Conservation (phyloP, 2,888 invertebrate species). For the Agrotis ipsilon region DNA sequence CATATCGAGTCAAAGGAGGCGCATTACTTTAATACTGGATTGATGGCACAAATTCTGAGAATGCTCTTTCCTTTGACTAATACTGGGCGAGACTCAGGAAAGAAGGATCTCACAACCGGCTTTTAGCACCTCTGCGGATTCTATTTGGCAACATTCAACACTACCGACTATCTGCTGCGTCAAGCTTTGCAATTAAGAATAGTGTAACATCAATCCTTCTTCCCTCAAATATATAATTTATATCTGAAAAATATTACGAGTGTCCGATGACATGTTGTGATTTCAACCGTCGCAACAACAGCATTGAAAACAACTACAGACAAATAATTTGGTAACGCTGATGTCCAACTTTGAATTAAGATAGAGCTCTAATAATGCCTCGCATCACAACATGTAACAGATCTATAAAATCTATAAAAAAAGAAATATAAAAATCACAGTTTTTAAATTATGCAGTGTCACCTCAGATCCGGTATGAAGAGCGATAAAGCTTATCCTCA, state of each 20-base stretch:
- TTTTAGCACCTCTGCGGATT: slow-evolving; percentile 84
- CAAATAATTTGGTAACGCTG: slow-evolving; percentile 76
- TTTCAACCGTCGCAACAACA: slow-evolving; percentile 74
- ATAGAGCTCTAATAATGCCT: slow-evolving; percentile 76
- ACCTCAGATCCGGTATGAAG: slow-evolving; percentile 88
- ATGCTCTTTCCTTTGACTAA: slow-evolving; percentile 89
- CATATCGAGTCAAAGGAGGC: slow-evolving; percentile 86
- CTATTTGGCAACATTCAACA: slow-evolving; percentile 79
- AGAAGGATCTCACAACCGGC: slow-evolving; percentile 90
- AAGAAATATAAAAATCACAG: slow-evolving; percentile 90
- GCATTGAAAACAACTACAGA: slow-evolving; percentile 73
- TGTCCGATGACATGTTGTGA: slow-evolving; percentile 86
- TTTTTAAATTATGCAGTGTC: slow-evolving; percentile 90
- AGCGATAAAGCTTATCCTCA: slow-evolving; percentile 82
- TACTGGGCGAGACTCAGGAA: slow-evolving; percentile 87
- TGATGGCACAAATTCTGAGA: slow-evolving; percentile 89
- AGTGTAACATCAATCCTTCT: slow-evolving; percentile 84
- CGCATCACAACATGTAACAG: slow-evolving; percentile 89
- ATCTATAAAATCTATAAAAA: slow-evolving; percentile 87
- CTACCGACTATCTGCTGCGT: slow-evolving; percentile 59
- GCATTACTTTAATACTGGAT: slow-evolving; percentile 89
- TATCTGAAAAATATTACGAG: slow-evolving; percentile 80
- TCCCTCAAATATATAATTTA: slow-evolving; percentile 79
- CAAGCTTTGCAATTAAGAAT: slow-evolving; percentile 52
- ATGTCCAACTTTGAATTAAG: slow-evolving; percentile 70